These are phyloP conservation scores for Atherinomorus stipes DNA, from an alignment of 2,113 vertebrate genomes.

Conservation along the genomic window DNA sequence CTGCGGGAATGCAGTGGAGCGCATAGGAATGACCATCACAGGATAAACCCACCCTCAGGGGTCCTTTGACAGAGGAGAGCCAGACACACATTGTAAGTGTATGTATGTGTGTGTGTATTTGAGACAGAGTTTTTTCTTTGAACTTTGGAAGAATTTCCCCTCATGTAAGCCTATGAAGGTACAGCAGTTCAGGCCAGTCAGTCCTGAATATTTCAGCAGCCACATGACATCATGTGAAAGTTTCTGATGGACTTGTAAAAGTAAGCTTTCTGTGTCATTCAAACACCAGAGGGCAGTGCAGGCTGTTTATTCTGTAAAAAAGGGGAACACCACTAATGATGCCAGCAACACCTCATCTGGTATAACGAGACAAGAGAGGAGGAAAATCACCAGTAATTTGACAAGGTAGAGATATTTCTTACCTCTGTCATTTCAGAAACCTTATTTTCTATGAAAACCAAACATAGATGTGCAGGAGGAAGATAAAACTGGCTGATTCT, in stretches of 20 bases:
- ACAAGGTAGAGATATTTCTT: conserved; percentile 11
- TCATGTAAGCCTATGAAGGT: background rate
- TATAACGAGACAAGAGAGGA: conserved; percentile 1
- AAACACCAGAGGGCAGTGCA: conserved; percentile 64
- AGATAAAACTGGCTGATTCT: too few species aligned
- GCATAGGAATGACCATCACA: conserved; percentile 78
- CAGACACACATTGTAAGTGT: background rate
- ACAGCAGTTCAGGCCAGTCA: background rate
- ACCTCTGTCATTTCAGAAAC: background rate
- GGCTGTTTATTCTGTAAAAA: background rate
- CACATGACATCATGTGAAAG: conserved; percentile 16
- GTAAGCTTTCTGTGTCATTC: background rate
- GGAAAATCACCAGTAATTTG: background rate
- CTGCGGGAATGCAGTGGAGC: conserved; percentile 52
- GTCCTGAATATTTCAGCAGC: background rate
- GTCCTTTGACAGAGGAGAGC: conserved; percentile 13
- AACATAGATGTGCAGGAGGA: too few species aligned
- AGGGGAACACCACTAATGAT: too few species aligned
- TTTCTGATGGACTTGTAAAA: background rate
- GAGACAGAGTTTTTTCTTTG: conserved; percentile 1
- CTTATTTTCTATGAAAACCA: background rate
- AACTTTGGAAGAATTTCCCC: conserved; percentile 24
- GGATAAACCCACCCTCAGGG: conserved; percentile 68
- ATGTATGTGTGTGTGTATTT: background rate
- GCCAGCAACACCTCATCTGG: conserved; percentile 4